phyloP scores from a whole-genome alignment of 2,113 vertebrate species.

The Nettapus auritus region DNA sequence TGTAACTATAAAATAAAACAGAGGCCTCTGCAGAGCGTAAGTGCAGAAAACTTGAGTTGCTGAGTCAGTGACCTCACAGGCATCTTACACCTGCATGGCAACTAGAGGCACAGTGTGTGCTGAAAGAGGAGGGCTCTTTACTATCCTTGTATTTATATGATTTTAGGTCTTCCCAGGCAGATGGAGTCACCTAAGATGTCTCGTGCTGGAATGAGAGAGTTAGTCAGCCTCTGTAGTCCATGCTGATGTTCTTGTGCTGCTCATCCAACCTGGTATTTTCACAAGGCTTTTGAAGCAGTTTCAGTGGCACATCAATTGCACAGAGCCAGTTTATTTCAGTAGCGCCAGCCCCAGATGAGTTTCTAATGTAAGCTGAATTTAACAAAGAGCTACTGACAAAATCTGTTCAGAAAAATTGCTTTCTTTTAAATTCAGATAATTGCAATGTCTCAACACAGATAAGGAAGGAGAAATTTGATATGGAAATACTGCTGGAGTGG shows the following conservation, averaged over 20 bases:
- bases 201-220: background rate
- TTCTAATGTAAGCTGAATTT: background rate
- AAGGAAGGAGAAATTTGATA: background rate
- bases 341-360: background rate
- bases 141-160: background rate
- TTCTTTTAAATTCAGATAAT: background rate
- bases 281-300: background rate
- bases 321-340: background rate
- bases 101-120: accelerated
- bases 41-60: background rate
- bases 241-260: background rate
- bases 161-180: background rate
- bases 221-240: background rate
- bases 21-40: background rate
- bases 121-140: background rate
- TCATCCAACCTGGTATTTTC: background rate
- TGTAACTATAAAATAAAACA: background rate
- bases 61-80: background rate
- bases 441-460: background rate
- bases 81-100: background rate
- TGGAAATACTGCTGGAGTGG: background rate
- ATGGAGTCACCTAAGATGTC: background rate
- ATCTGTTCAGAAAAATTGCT: background rate
- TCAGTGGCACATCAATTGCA: background rate
- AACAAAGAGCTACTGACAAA: background rate